Evolutionary conservation across 2,113 vertebrate species (phyloP), one percentile per base, ranked within the genome.

Genomic region (Bucco capensis): DNA sequence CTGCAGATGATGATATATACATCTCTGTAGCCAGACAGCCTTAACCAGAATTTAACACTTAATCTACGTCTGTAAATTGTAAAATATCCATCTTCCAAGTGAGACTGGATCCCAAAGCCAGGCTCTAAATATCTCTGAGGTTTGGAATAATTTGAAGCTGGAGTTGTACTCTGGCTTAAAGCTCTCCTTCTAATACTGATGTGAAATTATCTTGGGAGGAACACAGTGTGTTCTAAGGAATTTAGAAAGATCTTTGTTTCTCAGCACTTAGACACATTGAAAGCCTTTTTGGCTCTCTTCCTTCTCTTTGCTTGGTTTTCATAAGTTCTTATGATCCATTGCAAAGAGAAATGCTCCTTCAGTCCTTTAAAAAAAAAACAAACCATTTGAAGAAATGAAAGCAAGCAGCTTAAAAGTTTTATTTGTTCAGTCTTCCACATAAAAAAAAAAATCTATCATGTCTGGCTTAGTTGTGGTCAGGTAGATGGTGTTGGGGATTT

Each of bases 161-260:
- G 33, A 57, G 30, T 49, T 56, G 17, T 72, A 47, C 33, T 92
- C 27, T n/a, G 38, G 10, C 66, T 79, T 51, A 57, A 65, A 62
- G 12, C 15, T 86, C 27, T 83, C 30, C 25, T 25, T 69, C 44
- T 57, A 42, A 31, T 35, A 31, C 22, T 54, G 8, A 40, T 60
- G 44, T 44, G 66, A 86, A 77, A 70, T 60, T 65, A 38, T 75
- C 38, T 42, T 71, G 61, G 40, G 67, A 89, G 46, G 65, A 88
- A 12, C 27, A 30, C 14, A 53, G 72, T 90, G 27, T 16, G 49
- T 50, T 16, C 69, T 66, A 80, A 85, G 33, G 66, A 90, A 65
- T 93, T 87, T 31, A 65, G 69, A 73, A 64, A 81, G 61, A 42
- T 87, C 66, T 90, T 92, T 86, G 57, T 88, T 90, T 57, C 76